A percentile compares a stretch with the other conserved stretches of the same genome.
These are phyloP conservation scores for Dipodomys merriami DNA, from an alignment of 2,113 vertebrate species.

Conservation along the genomic window DNA sequence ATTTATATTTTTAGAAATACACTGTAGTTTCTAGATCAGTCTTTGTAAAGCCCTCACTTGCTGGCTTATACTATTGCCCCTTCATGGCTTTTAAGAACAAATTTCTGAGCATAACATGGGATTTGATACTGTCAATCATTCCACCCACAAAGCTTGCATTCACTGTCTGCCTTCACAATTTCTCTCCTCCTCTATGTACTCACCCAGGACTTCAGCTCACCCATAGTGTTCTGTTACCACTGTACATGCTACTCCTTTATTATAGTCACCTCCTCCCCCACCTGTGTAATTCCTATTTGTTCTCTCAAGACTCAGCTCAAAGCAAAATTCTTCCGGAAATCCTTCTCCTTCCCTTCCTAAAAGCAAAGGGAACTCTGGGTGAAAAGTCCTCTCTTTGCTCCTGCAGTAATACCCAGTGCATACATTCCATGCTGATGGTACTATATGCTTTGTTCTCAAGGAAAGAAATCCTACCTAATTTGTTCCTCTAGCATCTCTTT, in stretches of 20 bases:
- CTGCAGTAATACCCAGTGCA: background rate
- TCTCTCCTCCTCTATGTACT: background rate
- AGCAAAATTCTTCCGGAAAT: conserved; percentile 29
- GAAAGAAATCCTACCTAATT: background rate
- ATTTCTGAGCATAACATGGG: background rate
- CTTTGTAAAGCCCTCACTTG: conserved; percentile 48
- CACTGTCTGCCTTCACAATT: background rate
- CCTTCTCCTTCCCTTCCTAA: background rate
- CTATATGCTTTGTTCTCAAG: background rate
- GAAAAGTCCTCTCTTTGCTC: background rate
- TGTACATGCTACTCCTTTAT: background rate
- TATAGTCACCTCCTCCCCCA: background rate
- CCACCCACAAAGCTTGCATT: background rate
- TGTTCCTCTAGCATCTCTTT: background rate
- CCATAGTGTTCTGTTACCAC: background rate
- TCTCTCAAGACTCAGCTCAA: conserved; percentile 23
- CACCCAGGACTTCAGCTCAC: background rate
- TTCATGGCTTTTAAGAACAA: conserved; percentile 13
- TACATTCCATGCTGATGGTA: no score
- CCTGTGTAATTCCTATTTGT: conserved; percentile 2
- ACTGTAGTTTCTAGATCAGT: conserved; percentile 31
- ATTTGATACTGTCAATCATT: background rate
- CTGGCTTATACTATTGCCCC: background rate
- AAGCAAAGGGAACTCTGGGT: background rate
- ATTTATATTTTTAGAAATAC: conserved; percentile 47